Conservation (phyloP, 2,113 vertebrate species). For the Nycticebus coucang region DNA sequence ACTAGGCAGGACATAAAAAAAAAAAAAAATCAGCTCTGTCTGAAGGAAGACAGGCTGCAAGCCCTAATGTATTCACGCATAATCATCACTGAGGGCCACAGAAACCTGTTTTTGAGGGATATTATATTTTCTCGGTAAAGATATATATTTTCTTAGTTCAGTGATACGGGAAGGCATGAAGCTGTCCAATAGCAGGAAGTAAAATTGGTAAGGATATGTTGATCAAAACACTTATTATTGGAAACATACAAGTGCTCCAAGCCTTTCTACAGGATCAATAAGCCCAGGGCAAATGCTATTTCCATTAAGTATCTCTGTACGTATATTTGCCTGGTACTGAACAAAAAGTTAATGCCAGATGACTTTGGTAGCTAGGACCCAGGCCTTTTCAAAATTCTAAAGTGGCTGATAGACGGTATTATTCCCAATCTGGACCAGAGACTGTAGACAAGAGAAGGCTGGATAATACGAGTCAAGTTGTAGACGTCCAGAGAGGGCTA, state of each 20-base stretch:
- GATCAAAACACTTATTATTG: neutral
- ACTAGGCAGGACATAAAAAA: constrained; percentile 1
- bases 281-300: neutral
- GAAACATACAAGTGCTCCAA: neutral
- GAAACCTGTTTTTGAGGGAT: neutral
- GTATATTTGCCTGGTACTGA: neutral
- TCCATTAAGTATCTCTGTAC: neutral
- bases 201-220: neutral
- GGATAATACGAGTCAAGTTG: neutral
- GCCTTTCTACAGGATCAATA: neutral
- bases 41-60: constrained; percentile 28
- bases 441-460: neutral
- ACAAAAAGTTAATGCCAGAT: constrained; percentile 14
- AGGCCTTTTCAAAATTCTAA: constrained; percentile 28
- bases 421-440: neutral
- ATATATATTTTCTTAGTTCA: constrained; percentile 13
- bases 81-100: constrained; percentile 23
- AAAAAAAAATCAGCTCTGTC: neutral
- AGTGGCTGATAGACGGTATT: neutral
- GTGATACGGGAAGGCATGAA: neutral
- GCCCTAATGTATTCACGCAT: neutral
- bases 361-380: neutral
- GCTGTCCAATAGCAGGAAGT: constrained; percentile 15
- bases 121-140: constrained; percentile 38
- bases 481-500: constrained; percentile 28